These are phyloP conservation scores for Caenorhabditis zanzibari DNA, from an alignment of 2,888 invertebrate species.

Conservation along the genomic window DNA sequence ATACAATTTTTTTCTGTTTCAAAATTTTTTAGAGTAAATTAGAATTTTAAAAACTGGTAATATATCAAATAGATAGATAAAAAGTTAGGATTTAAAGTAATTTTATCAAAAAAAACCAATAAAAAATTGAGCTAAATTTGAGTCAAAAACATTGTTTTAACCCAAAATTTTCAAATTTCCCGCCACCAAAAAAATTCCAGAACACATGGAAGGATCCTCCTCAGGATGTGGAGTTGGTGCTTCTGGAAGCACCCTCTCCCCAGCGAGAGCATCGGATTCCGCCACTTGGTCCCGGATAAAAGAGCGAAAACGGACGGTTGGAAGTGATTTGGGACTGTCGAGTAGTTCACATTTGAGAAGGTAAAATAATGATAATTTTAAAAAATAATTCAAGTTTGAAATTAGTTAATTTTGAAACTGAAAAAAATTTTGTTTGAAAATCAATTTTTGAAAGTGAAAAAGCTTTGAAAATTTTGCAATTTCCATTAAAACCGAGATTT, in stretches of 20 bases:
- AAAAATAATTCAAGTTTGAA: neutral
- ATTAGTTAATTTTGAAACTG: neutral
- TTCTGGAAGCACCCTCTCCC: conserved; percentile 54
- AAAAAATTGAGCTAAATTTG: neutral
- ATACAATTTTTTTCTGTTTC: too few relatives aligned
- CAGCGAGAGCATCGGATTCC: conserved; percentile 39
- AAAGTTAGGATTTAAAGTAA: too few relatives aligned
- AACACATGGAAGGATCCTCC: conserved; percentile 65
- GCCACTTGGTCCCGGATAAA: conserved; percentile 51
- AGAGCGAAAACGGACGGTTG: conserved; percentile 64
- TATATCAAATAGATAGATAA: too few relatives aligned
- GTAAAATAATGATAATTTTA: neutral
- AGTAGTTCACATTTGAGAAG: conserved; percentile 56
- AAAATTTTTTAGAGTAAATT: too few relatives aligned
- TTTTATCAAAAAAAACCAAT: neutral
- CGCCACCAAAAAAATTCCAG: conserved; percentile 26
- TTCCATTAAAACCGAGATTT: too few relatives aligned
- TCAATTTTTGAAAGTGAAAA: too few relatives aligned
- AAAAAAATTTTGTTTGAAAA: too few relatives aligned
- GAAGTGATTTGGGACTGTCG: conserved; percentile 54
- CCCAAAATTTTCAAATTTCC: neutral
- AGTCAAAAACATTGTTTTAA: neutral
- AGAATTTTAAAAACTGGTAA: too few relatives aligned
- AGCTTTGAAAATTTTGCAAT: too few relatives aligned
- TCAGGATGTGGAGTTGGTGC: conserved; percentile 42